Evolutionary conservation across 2,113 vertebrate species (phyloP).

Genomic region (Xiphorhynchus elegans): DNA sequence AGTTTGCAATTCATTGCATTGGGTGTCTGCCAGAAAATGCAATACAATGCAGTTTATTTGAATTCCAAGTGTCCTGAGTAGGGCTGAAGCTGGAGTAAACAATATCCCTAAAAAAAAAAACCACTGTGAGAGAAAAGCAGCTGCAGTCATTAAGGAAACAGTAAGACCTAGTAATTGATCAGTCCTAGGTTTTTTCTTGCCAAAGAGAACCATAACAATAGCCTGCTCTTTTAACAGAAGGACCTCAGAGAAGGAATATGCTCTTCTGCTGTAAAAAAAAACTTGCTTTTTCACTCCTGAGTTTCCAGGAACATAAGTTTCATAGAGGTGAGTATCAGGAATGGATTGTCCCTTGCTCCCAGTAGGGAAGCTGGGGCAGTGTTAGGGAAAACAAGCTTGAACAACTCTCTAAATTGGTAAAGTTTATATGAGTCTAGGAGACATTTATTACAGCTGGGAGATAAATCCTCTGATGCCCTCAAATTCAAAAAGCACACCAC

Average conservation of each 20-base stretch:
- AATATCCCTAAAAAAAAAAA: neutral
- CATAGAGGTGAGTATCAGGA: neutral
- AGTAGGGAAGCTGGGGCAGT: neutral
- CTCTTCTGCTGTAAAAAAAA: neutral
- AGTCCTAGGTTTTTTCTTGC: neutral
- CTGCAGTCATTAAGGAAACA: slow-evolving; percentile 4
- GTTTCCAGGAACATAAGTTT: neutral
- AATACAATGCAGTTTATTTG: slow-evolving; percentile 26
- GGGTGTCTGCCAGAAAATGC: slow-evolving; percentile 36
- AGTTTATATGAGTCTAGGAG: neutral
- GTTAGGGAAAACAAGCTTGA: neutral
- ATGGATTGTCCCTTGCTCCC: neutral
- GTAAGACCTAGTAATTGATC: neutral
- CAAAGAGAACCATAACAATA: neutral
- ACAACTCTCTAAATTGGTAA: neutral
- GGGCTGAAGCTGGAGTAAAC: slow-evolving; percentile 35
- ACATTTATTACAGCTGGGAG: neutral
- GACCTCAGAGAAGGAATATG: neutral
- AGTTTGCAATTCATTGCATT: slow-evolving; percentile 22
- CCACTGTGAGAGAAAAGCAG: neutral
- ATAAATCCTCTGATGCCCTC: neutral
- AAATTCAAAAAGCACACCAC: neutral
- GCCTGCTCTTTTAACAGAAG: neutral
- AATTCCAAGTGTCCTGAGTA: slow-evolving; percentile 19
- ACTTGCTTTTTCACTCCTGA: neutral